Evolutionary conservation across 2,888 invertebrate genomes (phyloP), one percentile per base, ranked within the genome.

Genomic region (Thera britannica): DNA sequence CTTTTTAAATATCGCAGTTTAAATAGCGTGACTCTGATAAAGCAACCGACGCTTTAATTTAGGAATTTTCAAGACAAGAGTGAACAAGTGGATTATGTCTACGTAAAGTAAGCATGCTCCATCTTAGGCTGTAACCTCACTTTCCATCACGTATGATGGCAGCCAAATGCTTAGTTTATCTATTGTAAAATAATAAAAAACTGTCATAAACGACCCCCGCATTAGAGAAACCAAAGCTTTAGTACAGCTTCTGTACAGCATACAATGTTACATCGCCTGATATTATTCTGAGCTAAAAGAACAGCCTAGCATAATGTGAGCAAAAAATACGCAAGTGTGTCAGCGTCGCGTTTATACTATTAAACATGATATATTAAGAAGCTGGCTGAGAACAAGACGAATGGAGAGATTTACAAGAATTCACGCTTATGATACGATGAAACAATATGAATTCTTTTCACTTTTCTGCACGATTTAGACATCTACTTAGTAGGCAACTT

Each of bases 281-380:
- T 36, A 58, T 48, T 48, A 46, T 62, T 46, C 55, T 11, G 9
- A 48, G 36, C 46, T 48, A 62, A 62, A 62, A 23, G 57, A 41
- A 55, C 56, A 55, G 64, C 64, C 52, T 61, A 68, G 44, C 7
- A 41, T 63, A 55, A 51, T 51, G 55, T 62, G 46, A 38, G 52
- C 62, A 58, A 65, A 67, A 55, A 57, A 65, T 44, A 62, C 55
- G 11, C 36, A 61, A 59, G 54, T 69, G 65, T 60, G 58, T 68
- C 61, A 54, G 62, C 60, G 62, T 65, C 71, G 54, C 71, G 68
- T 73, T 67, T 68, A 65, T 68, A 68, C 67, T 72, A 65, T 73
- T 75, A 70, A 71, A 72, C 65, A 58, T 73, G 75, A 77, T 77
- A 67, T 72, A 75, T 75, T 52, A 12, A 56, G 56, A 61, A 54